These are phyloP conservation scores for Oscheius sp. DNA, from an alignment of 1,140 invertebrate species.

Conservation along the genomic window DNA sequence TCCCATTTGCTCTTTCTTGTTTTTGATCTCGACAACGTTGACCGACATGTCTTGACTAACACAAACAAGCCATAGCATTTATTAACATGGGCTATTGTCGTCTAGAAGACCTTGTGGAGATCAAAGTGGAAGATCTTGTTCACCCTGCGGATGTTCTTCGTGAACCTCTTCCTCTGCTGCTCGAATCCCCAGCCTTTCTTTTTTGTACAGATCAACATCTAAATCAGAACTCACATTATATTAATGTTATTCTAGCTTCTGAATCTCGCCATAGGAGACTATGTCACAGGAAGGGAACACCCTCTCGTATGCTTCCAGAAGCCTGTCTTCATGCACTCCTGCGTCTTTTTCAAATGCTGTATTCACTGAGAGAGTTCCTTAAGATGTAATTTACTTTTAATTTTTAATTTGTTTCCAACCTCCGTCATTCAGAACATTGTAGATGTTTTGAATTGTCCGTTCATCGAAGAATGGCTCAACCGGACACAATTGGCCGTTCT, in stretches of 20 bases:
- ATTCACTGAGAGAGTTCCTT: not conserved
- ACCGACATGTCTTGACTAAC: too few relatives aligned
- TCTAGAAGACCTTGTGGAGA: not conserved
- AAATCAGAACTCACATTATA: not conserved
- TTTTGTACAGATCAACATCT: not conserved
- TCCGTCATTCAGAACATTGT: not conserved
- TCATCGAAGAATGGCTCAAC: not conserved
- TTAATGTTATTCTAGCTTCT: not conserved
- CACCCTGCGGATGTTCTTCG: not conserved
- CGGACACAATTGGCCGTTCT: not conserved
- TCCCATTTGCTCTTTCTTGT: too few relatives aligned
- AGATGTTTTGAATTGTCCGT: not conserved
- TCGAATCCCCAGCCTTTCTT: not conserved
- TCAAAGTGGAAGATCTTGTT: not conserved
- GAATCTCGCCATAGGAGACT: not conserved
- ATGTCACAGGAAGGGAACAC: not conserved
- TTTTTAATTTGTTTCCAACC: not conserved
- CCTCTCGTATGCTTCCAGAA: not conserved
- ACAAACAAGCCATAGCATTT: too few relatives aligned
- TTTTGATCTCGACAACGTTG: too few relatives aligned
- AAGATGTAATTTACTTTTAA: not conserved
- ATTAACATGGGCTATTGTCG: too few relatives aligned
- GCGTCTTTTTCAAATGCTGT: not conserved
- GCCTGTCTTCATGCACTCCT: not conserved
- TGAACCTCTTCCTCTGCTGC: not conserved